A percentile compares a stretch with the other conserved stretches of the same genome.
These are phyloP conservation scores for Cryptocheilus praepositus DNA, from an alignment of 2,888 invertebrate species.

Conservation along the genomic window DNA sequence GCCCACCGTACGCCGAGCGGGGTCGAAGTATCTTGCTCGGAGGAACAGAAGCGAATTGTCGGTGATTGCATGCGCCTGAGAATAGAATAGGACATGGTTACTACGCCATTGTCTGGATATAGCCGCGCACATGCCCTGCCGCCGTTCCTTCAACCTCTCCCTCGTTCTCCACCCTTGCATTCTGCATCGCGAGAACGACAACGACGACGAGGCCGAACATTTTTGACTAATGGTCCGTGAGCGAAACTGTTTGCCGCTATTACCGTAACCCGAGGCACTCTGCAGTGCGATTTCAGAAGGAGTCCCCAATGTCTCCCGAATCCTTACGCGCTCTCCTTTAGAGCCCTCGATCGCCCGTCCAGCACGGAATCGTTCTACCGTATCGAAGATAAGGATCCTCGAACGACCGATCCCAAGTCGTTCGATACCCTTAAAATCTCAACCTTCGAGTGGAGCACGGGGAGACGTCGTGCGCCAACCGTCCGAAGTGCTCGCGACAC, in stretches of 20 bases:
- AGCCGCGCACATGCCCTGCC: conserved; percentile 25
- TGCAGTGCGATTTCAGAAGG: conserved; percentile 53
- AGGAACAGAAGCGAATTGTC: conserved; percentile 47
- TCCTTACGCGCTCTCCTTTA: not conserved
- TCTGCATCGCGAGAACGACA: not conserved
- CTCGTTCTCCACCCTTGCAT: not conserved
- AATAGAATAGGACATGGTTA: conserved; percentile 45
- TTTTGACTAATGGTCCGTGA: conserved; percentile 71
- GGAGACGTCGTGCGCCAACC: conserved; percentile 40
- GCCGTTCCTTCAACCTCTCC: conserved; percentile 8
- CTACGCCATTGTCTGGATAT: conserved; percentile 41
- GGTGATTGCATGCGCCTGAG: conserved; percentile 50
- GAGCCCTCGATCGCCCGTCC: conserved; percentile 37
- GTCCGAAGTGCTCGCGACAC: conserved; percentile 49
- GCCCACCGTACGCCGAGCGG: not conserved
- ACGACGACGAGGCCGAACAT: conserved; percentile 40
- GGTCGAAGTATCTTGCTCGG: conserved; percentile 14
- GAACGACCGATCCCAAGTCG: conserved; percentile 53
- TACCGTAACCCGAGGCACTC: conserved; percentile 57
- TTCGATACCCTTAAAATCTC: conserved; percentile 55
- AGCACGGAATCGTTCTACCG: conserved; percentile 46
- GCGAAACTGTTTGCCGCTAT: conserved; percentile 65
- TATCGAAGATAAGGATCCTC: conserved; percentile 59
- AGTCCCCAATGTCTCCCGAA: conserved; percentile 34
- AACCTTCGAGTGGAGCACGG: conserved; percentile 47